phyloP scores from a whole-genome alignment of 2,888 invertebrate genomes.

The Cheilosia vulpina region DNA sequence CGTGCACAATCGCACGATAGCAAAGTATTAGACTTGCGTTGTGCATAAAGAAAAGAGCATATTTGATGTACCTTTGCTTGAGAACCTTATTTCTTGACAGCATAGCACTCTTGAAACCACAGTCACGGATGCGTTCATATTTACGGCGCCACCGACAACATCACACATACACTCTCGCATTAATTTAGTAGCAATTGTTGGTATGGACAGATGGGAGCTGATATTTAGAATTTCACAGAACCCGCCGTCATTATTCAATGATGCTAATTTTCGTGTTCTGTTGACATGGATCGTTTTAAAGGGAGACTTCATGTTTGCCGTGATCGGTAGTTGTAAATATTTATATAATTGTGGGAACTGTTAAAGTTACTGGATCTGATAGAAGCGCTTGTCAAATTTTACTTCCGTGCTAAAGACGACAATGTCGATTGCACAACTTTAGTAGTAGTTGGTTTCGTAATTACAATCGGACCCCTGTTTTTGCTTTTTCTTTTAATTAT shows the following conservation, averaged over 20 bases:
- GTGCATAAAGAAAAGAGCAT: neutral
- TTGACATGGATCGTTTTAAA: neutral
- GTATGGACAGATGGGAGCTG: neutral
- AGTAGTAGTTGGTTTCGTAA: neutral
- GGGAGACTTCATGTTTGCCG: slow-evolving; percentile 2
- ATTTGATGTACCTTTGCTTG: neutral
- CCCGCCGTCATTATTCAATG: slow-evolving; percentile 18
- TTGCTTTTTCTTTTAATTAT: neutral
- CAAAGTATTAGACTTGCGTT: slow-evolving; percentile 1
- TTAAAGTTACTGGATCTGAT: slow-evolving; percentile 1
- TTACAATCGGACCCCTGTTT: neutral
- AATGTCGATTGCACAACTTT: slow-evolving; percentile 1
- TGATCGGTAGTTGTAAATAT: neutral
- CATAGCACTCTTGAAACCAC: slow-evolving; percentile 22
- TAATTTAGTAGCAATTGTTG: neutral
- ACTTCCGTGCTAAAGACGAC: neutral
- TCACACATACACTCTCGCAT: neutral
- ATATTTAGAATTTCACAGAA: slow-evolving; percentile 1
- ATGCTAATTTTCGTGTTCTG: slow-evolving; percentile 35
- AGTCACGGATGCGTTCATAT: slow-evolving; percentile 48
- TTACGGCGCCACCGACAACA: slow-evolving; percentile 38
- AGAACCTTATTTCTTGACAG: neutral
- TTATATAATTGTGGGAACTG: neutral
- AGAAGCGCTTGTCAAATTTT: neutral
- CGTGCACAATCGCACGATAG: slow-evolving; percentile 17